Conservation (phyloP, 1,140 invertebrate species). For the Aethina tumida region DNA sequence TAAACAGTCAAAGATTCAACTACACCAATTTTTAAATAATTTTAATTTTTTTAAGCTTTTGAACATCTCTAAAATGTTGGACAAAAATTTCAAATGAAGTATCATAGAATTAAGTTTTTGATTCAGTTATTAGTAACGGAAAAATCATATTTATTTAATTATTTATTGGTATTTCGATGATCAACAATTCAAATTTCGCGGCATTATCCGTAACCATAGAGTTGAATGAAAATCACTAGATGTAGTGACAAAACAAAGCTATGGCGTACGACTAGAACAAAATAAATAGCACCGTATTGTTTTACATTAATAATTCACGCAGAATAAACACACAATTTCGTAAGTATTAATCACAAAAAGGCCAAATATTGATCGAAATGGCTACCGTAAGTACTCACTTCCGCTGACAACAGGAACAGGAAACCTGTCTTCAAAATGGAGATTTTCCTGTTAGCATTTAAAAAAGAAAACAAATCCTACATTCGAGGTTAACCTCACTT, state of each 20-base stretch:
- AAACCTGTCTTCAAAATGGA: slow-evolving; percentile 32
- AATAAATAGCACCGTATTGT: background rate
- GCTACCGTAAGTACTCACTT: slow-evolving; percentile 27
- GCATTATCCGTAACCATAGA: slow-evolving; percentile 1
- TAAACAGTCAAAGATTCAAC: too few relatives aligned
- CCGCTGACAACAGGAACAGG: slow-evolving; percentile 36
- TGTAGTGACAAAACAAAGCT: slow-evolving; percentile 1
- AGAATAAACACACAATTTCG: background rate
- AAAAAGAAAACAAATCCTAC: slow-evolving; percentile 18
- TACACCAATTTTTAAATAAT: too few relatives aligned
- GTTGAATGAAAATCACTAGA: background rate
- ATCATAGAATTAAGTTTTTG: too few relatives aligned
- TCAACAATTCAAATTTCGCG: slow-evolving; percentile 9
- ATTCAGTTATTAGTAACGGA: too few relatives aligned
- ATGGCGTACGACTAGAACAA: background rate
- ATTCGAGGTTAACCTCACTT: slow-evolving; percentile 13
- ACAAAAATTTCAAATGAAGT: too few relatives aligned
- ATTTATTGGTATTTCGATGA: too few relatives aligned
- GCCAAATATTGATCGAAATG: slow-evolving; percentile 19
- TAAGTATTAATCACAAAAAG: slow-evolving; percentile 5
- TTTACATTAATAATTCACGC: background rate
- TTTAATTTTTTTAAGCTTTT: too few relatives aligned
- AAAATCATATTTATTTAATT: too few relatives aligned
- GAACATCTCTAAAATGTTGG: too few relatives aligned
- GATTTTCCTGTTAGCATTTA: slow-evolving; percentile 25